Base-by-base conservation (phyloP, 2,888 invertebrate species). In the Apodemia hepburni region DNA sequence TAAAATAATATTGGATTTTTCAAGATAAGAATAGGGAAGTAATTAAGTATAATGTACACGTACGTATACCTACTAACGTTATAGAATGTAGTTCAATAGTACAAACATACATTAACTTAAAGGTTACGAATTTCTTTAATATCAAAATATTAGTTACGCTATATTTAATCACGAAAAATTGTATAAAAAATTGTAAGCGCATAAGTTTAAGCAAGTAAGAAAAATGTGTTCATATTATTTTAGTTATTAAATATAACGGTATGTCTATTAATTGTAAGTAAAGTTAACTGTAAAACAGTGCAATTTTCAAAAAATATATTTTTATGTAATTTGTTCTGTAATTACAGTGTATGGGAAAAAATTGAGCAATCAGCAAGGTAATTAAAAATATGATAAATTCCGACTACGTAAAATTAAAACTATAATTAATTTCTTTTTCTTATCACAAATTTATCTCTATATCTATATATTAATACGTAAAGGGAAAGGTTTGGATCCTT, bases 201-300 rank as follows among this genome's bases (percentile, higher is more conserved):
- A 78, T 38, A 75, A 61, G 42, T 58, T 72, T 78, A 79, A 78
- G 73, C 62, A 65, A 79, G 81, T 82, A 87, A 75, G 87, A 45
- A 87, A 87, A 84, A 90, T 90, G 90, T 90, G 90, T 90, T 90
- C 90, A 90, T 90, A 88, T 87, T 82, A 88, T 87, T 87, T 88
- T 90, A 87, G 87, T 87, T 74, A 68, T 71, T 71, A 83, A 76
- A 82, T 58, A 70, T 81, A 82, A 83, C 83, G 79, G 80, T 85
- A 51, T 51, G 51, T 51, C 51, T 51, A 51, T 51, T 18, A 51
- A 22, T 18, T 22, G 5, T 51, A 51, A 51, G 51, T 7, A 51
- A 22, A 51, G 22, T 22, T 61, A 84, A 84, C 85, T 88, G 87
- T 87, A 80, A 80, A 83, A 88, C 87, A 89, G 88, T 87, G 80